Conservation (phyloP, 2,113 vertebrate species). For the Lepisosteus osseus region DNA sequence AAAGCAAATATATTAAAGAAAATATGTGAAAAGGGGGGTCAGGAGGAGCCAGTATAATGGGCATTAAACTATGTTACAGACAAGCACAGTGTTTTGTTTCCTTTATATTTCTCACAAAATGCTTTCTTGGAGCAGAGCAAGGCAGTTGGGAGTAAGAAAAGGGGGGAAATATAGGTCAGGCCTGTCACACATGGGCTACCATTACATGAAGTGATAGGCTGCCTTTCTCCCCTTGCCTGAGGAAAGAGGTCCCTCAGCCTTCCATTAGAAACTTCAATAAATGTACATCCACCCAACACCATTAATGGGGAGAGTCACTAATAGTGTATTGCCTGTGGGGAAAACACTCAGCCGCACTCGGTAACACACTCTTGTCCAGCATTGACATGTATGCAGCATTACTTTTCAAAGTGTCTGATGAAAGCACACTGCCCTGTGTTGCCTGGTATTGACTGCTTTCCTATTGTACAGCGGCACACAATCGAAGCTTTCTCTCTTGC, state of each 20-base stretch:
- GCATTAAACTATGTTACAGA: not conserved
- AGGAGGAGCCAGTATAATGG: not conserved
- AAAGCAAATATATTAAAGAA: not conserved
- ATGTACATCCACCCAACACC: slow-evolving; percentile 70
- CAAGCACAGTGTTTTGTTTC: not conserved
- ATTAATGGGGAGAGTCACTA: slow-evolving; percentile 75
- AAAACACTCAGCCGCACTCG: slow-evolving; percentile 57
- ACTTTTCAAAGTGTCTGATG: slow-evolving; percentile 53
- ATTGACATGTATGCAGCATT: slow-evolving; percentile 58
- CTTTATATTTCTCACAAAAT: slow-evolving; percentile 46
- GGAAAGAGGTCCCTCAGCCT: slow-evolving; percentile 83
- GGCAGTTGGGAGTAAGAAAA: slow-evolving; percentile 73
- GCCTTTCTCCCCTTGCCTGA: slow-evolving; percentile 79
- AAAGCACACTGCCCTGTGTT: slow-evolving; percentile 57
- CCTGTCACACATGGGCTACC: slow-evolving; percentile 81
- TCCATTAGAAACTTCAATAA: slow-evolving; percentile 82
- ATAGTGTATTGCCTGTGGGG: slow-evolving; percentile 73
- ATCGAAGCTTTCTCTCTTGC: slow-evolving; percentile 43
- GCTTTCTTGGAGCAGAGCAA: slow-evolving; percentile 67
- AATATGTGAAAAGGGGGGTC: not conserved
- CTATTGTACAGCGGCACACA: slow-evolving; percentile 47
- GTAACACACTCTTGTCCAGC: slow-evolving; percentile 47
- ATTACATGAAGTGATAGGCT: slow-evolving; percentile 84
- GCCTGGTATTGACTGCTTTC: slow-evolving; percentile 56
- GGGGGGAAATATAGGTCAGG: slow-evolving; percentile 88